phyloP scores from a whole-genome alignment of 2,113 vertebrate species.

The Semnopithecus entellus region DNA sequence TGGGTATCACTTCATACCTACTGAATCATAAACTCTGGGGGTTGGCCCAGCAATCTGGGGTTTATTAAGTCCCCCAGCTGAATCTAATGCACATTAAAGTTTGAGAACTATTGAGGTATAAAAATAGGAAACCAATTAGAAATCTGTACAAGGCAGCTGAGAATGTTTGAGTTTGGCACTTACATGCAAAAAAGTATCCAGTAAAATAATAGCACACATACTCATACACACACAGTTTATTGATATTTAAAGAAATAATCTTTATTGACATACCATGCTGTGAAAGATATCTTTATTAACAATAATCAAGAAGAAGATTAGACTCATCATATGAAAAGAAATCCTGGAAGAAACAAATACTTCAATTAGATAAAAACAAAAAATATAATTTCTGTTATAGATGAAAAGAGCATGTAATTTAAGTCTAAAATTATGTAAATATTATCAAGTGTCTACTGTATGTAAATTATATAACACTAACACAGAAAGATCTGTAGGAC shows the following conservation, averaged over 20 bases:
- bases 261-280: neutral
- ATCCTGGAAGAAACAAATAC: neutral
- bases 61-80: neutral
- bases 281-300: neutral
- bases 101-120: neutral
- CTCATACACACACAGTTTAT: neutral
- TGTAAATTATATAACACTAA: neutral
- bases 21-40: neutral
- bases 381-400: neutral
- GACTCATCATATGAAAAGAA: too few relatives aligned
- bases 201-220: neutral
- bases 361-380: constrained; percentile 41
- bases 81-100: neutral
- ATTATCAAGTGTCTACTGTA: neutral
- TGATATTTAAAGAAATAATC: constrained; percentile 17
- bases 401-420: neutral
- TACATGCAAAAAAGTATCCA: neutral
- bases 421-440: constrained; percentile 36
- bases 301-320: constrained; percentile 1
- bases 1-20: neutral
- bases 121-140: neutral
- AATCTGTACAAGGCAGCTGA: neutral
- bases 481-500: neutral
- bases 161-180: neutral
- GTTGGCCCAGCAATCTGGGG: neutral